phyloP scores from a whole-genome alignment of 2,797 vertebrate genomes.

The Danio albolineatus region DNA sequence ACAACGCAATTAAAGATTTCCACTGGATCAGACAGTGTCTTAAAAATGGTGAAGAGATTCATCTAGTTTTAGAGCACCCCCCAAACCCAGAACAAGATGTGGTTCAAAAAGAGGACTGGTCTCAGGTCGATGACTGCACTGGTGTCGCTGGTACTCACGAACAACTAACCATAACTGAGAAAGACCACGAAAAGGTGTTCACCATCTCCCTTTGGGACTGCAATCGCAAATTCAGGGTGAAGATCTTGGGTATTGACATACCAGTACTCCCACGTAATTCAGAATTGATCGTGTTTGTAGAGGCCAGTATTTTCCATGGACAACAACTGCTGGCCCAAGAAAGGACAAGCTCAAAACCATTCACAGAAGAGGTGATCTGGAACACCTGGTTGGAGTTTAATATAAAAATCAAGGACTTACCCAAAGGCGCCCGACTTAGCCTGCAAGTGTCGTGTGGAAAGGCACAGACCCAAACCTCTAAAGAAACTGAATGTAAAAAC shows the following conservation, averaged over 20 bases:
- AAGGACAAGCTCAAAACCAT: slow-evolving; percentile 89
- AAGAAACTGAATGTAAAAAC: slow-evolving; percentile 85
- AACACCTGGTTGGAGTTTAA: slow-evolving; percentile 95
- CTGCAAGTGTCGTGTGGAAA: slow-evolving; percentile 95
- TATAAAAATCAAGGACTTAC: slow-evolving; percentile 95
- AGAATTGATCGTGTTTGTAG: slow-evolving; percentile 91
- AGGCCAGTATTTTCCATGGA: slow-evolving; percentile 95
- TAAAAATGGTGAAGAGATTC: slow-evolving; percentile 94
- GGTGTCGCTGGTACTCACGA: slow-evolving; percentile 95
- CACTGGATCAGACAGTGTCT: slow-evolving; percentile 95
- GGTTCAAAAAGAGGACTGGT: slow-evolving; percentile 96
- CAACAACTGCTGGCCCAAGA: slow-evolving; percentile 94
- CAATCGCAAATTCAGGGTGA: slow-evolving; percentile 93
- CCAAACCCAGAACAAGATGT: slow-evolving; percentile 86
- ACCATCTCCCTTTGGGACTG: slow-evolving; percentile 99
- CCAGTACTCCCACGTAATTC: slow-evolving; percentile 88
- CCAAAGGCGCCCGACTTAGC: slow-evolving; percentile 93
- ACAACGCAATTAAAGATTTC: slow-evolving; percentile 90
- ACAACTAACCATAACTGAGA: slow-evolving; percentile 93
- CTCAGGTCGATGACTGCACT: slow-evolving; percentile 95
- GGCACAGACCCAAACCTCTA: slow-evolving; percentile 78
- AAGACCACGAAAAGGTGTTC: slow-evolving; percentile 94
- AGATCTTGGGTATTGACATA: slow-evolving; percentile 94
- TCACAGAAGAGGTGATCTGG: slow-evolving; percentile 96
- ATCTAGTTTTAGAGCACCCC: slow-evolving; percentile 87